Base-by-base conservation (phyloP, 2,888 invertebrate genomes). In the Microctonus brassicae region DNA sequence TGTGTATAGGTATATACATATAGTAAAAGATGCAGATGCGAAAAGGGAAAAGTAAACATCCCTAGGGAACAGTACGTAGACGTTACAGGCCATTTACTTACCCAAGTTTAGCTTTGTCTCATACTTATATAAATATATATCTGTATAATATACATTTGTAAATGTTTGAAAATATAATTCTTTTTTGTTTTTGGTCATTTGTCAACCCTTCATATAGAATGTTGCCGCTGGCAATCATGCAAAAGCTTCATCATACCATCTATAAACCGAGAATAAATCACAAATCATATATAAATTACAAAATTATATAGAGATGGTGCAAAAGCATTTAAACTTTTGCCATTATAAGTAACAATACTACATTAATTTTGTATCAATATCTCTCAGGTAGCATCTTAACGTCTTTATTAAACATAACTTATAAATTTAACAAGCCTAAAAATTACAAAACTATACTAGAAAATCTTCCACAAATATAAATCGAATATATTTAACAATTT, bases 131-230 rank as follows among this genome's bases (percentile, higher is more conserved):
- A n/a, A n/a, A n/a, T n/a, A n/a, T n/a, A 13, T n/a, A 39, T n/a
- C n/a, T n/a, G n/a, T n/a, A n/a, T 39, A 11, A n/a, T 39, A 11
- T 39, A 39, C n/a, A 39, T 39, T n/a, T 39, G 39, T 39, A 39
- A n/a, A 39, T 39, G 39, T 13, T n/a, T 3, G 39, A 82, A 83
- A 84, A 84, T n/a, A 83, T 83, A 84, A 82, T 81, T 77, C 80
- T 78, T 78, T 26, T 77, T 78, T 79, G 79, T 80, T 83, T 75
- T 80, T 76, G 74, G 79, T 81, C 80, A 76, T 84, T 82, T 79
- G 77, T 77, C 69, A 72, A 47, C 58, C 61, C 60, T 72, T 76
- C 73, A 72, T 26, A 29, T 29, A n/a, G 11, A 57, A 39, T 39
- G 13, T 73, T 64, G 52, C 70, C 53, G 22, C 39, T 55, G 61